phyloP scores from a whole-genome alignment of 37 sponge, comb jelly and placozoan genomes.

The Oopsacas minuta region DNA sequence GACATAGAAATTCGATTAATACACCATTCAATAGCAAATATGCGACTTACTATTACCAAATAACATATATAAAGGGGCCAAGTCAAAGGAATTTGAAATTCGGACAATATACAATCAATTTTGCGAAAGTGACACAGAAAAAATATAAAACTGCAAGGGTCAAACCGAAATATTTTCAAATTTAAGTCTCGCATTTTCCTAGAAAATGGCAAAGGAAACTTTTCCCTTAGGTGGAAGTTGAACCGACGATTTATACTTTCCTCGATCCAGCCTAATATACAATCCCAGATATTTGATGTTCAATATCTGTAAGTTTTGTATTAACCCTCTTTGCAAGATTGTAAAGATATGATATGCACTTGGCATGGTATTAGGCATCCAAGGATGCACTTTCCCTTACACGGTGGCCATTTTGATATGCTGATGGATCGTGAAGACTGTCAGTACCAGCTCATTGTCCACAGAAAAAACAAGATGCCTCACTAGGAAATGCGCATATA shows the following conservation, averaged over 20 bases:
- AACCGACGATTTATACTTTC: too few relatives aligned
- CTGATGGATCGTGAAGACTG: background rate
- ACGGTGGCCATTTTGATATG: background rate
- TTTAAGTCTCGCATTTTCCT: too few relatives aligned
- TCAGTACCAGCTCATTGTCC: background rate
- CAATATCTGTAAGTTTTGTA: background rate
- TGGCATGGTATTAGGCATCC: background rate
- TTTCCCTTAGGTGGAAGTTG: too few relatives aligned
- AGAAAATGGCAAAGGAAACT: too few relatives aligned
- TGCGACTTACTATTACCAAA: too few relatives aligned
- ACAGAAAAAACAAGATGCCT: background rate
- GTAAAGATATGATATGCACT: background rate
- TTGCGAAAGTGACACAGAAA: constrained; percentile 12
- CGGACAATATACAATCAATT: too few relatives aligned
- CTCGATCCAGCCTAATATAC: too few relatives aligned
- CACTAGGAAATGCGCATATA: background rate
- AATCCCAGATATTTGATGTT: background rate
- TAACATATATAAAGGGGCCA: too few relatives aligned
- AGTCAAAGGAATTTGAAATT: too few relatives aligned
- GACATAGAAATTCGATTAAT: too few relatives aligned
- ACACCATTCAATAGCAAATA: too few relatives aligned
- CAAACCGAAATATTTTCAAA: too few relatives aligned
- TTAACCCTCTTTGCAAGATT: background rate
- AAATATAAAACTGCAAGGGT: constrained; percentile 18
- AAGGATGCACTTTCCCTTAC: background rate